Percentiles rank a stretch among this genome's conserved stretches.
These are phyloP conservation scores for Pterocles burchelli DNA, from an alignment of 2,113 vertebrate genomes.

Conservation along the genomic window DNA sequence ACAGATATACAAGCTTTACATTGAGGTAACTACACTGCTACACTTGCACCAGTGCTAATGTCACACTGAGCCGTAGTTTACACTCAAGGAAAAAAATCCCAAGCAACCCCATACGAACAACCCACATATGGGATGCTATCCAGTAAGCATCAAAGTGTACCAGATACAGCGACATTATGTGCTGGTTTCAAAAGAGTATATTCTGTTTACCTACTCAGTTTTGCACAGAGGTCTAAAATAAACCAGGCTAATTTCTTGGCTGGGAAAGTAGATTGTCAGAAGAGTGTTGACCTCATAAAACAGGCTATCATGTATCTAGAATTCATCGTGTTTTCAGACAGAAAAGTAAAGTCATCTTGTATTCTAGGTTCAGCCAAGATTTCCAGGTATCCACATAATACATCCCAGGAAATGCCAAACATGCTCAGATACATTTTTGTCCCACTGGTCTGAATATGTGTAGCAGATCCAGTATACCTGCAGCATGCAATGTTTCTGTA, in stretches of 20 bases:
- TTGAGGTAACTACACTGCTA: background rate
- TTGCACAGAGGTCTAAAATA: background rate
- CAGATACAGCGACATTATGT: background rate
- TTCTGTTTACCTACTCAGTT: background rate
- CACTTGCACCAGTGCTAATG: background rate
- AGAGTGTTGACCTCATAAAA: background rate
- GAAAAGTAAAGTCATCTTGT: background rate
- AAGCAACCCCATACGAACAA: background rate
- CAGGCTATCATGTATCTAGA: background rate
- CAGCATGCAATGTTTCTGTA: background rate
- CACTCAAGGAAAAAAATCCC: background rate
- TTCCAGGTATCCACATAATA: background rate
- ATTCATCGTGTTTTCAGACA: background rate
- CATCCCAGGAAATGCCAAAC: background rate
- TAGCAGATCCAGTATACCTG: background rate
- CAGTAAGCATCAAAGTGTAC: background rate
- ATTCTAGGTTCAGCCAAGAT: background rate
- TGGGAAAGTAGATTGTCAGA: background rate
- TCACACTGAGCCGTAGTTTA: background rate
- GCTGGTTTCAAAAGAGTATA: background rate
- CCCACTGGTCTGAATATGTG: background rate
- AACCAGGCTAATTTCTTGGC: background rate
- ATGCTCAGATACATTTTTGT: background rate
- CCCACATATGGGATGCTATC: rapidly evolving
- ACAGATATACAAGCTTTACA: background rate